A percentile compares a stretch with the other conserved stretches of the same genome.
phyloP scores from a whole-genome alignment of 1,140 invertebrate genomes.

The Ips typographus region DNA sequence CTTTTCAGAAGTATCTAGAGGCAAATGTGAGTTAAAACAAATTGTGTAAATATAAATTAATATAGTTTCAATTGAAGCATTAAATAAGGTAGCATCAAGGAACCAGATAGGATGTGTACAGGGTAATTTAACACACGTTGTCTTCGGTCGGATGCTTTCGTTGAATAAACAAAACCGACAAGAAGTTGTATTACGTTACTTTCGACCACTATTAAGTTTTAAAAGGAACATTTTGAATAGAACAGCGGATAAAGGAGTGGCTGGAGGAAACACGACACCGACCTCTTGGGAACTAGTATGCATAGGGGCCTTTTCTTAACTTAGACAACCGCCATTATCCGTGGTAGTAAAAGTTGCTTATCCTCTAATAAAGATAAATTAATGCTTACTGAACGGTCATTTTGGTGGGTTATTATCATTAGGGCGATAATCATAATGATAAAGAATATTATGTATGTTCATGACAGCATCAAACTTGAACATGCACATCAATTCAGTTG shows the following conservation, averaged over 20 bases:
- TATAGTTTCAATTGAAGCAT: too few relatives aligned
- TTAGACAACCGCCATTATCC: conserved; percentile 6
- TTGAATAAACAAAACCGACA: conserved; percentile 24
- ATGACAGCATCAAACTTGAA: neutral
- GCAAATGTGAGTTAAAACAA: too few relatives aligned
- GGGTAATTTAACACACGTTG: conserved; percentile 16
- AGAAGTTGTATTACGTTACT: conserved; percentile 24
- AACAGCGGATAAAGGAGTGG: conserved; percentile 26
- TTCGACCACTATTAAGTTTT: conserved; percentile 25
- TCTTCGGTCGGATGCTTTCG: conserved; percentile 16
- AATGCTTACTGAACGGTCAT: neutral
- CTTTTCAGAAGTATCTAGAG: too few relatives aligned
- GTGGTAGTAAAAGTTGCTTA: conserved; percentile 1
- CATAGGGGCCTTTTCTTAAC: conserved; percentile 18
- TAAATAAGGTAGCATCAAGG: too few relatives aligned
- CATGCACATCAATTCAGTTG: neutral
- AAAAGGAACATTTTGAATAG: conserved; percentile 23
- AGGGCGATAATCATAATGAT: neutral
- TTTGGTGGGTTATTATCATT: neutral
- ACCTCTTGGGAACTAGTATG: conserved; percentile 17
- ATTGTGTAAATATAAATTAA: too few relatives aligned
- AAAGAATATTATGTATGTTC: too few relatives aligned
- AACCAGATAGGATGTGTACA: neutral
- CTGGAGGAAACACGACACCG: conserved; percentile 14
- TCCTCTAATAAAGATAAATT: conserved; percentile 12